phyloP scores from a whole-genome alignment of 2,888 invertebrate genomes.

The Drosophila siamana region DNA sequence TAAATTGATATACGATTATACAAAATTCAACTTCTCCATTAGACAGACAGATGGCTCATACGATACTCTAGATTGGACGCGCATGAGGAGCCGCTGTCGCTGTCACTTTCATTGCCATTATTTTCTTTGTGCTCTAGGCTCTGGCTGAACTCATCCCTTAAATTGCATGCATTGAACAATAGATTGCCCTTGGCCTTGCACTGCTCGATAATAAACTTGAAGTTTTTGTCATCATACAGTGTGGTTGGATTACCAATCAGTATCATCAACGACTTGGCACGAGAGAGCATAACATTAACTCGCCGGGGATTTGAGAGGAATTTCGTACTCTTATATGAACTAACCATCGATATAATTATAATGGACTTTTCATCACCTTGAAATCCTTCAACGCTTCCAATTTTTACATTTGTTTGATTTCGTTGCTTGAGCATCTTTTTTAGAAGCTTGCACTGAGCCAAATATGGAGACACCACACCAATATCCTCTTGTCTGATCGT shows the following conservation, averaged over 20 bases:
- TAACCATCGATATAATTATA: constrained; percentile 92
- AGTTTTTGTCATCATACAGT: constrained; percentile 75
- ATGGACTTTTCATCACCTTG: constrained; percentile 94
- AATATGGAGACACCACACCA: constrained; percentile 88
- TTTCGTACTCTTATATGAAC: constrained; percentile 83
- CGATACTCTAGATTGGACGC: background rate
- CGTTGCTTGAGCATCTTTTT: constrained; percentile 44
- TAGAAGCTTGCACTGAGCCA: constrained; percentile 80
- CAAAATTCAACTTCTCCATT: background rate
- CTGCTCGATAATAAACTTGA: constrained; percentile 72
- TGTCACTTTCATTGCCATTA: background rate
- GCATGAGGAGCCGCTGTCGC: background rate
- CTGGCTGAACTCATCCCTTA: constrained; percentile 2
- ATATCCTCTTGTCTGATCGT: constrained; percentile 85
- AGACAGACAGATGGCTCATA: background rate
- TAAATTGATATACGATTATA: background rate
- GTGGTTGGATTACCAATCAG: constrained; percentile 86
- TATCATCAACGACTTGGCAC: constrained; percentile 88
- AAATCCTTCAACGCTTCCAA: constrained; percentile 94
- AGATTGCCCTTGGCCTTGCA: constrained; percentile 59
- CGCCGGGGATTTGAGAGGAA: constrained; percentile 84
- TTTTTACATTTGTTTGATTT: constrained; percentile 86
- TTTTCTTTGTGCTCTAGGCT: background rate
- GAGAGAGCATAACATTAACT: constrained; percentile 88
- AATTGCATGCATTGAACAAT: constrained; percentile 17